Evolutionary conservation across 2,113 vertebrate genomes (phyloP).

Genomic region (Sinocyclocheilus grahami): DNA sequence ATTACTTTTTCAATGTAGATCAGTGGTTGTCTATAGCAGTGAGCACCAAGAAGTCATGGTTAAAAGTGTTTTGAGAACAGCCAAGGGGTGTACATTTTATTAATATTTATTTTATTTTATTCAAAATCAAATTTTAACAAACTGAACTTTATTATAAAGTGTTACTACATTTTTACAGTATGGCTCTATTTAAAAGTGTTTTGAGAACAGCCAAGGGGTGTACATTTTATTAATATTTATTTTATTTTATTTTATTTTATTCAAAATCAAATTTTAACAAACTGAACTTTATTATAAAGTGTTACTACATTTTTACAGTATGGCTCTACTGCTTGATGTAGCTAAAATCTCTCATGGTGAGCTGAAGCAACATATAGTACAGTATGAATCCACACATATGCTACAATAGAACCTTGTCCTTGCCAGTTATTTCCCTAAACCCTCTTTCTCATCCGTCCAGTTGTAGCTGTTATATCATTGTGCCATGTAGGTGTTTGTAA

Average conservation of each 20-base stretch:
- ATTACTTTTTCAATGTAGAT: neutral
- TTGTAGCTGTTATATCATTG: constrained; percentile 8
- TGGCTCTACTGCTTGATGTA: neutral
- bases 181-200: neutral
- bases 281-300: neutral
- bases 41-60: no score
- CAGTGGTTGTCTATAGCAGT: neutral
- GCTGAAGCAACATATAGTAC: neutral
- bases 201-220: no score
- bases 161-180: neutral
- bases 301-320: neutral
- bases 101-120: neutral
- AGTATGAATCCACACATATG: neutral
- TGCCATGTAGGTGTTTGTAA: constrained; percentile 14
- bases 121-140: neutral
- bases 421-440: constrained; percentile 30
- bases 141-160: neutral
- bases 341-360: neutral
- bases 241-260: neutral
- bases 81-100: neutral
- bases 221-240: neutral
- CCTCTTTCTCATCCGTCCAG: constrained; percentile 5
- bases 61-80: neutral
- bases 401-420: neutral
- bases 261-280: neutral